A percentile compares a stretch with the other conserved stretches of the same genome.
These are phyloP conservation scores for Laothoe populi DNA, from an alignment of 2,888 invertebrate species.

Conservation along the genomic window DNA sequence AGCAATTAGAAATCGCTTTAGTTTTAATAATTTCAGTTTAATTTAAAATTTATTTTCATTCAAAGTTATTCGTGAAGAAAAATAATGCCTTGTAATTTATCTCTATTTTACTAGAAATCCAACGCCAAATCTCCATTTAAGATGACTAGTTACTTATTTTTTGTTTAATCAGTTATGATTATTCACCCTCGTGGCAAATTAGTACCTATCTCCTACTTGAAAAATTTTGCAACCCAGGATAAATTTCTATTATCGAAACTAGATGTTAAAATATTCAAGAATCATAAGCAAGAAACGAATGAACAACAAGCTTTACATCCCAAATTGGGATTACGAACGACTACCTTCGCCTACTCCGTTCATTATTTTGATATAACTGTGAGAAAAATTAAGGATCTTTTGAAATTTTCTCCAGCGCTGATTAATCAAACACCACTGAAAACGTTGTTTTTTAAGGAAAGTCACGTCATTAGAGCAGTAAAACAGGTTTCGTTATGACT, in stretches of 20 bases:
- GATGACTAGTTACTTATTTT: not conserved
- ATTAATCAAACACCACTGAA: not conserved
- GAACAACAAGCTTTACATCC: constrained; percentile 45
- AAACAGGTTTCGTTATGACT: not conserved
- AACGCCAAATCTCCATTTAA: not conserved
- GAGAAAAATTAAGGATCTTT: constrained; percentile 16
- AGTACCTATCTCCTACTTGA: no score
- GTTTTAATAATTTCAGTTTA: no score
- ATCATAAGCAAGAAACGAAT: constrained; percentile 45
- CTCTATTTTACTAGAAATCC: not conserved
- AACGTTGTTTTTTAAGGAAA: not conserved
- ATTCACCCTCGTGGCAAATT: constrained; percentile 1
- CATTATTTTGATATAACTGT: constrained; percentile 19
- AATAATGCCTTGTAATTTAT: no score
- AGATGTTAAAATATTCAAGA: constrained; percentile 44
- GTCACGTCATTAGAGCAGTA: constrained; percentile 1
- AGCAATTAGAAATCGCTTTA: constrained; percentile 1
- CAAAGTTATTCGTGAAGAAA: no score
- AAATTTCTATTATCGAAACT: constrained; percentile 35
- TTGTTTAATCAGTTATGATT: not conserved
- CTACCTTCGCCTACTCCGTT: constrained; percentile 9
- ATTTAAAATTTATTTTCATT: no score
- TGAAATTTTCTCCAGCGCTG: not conserved
- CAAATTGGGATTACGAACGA: constrained; percentile 41
- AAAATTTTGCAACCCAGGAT: not conserved